Base-by-base conservation (phyloP, 2,888 invertebrate species). In the Diadegma fenestrale region DNA sequence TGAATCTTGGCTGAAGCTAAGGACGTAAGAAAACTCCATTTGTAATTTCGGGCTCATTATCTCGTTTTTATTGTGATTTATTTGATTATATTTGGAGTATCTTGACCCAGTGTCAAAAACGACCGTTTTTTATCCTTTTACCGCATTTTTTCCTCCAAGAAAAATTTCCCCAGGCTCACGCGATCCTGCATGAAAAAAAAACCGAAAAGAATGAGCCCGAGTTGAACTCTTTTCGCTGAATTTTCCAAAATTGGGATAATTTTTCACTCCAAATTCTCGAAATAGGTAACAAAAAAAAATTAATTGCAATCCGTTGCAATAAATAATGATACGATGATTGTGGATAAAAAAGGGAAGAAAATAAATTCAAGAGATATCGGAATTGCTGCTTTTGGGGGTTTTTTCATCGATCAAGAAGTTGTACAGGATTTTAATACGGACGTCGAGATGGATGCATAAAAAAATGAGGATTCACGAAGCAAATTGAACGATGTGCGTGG, bases 351-450 rank as follows among this genome's bases (percentile, higher is more conserved):
- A n/a, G 6, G 10, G n/a, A 30, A 66, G 5, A 19, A 41, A 45
- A 45, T 22, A 2, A 68, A 68, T 26, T 68, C 4, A 6, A 43
- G 19, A 1, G 1, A 17, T n/a, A n/a, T 45, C 54, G 19, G 19
- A 1, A 26, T 61, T 19, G 2, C 58, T 14, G 1, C n/a, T n/a
- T n/a, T n/a, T 8, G 41, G 22, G 17, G 12, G 3, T 14, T 37
- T 2, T 41, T n/a, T n/a, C n/a, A 58, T 22, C 73, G 41, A 61
- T 30, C 43, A 14, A 43, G 17, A 58, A 41, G 10, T 26, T 73
- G 22, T 76, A 64, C 30, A 48, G 64, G 17, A 78, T 41, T 54
- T 78, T 66, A 12, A 58, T 43, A 68, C 41, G 69, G 51, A 51
- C 6, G 19, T 19, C n/a, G 10, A 37, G 48, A 41, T 58, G 12